Base-by-base conservation (phyloP, 2,797 vertebrate genomes). In the Poecilia picta region DNA sequence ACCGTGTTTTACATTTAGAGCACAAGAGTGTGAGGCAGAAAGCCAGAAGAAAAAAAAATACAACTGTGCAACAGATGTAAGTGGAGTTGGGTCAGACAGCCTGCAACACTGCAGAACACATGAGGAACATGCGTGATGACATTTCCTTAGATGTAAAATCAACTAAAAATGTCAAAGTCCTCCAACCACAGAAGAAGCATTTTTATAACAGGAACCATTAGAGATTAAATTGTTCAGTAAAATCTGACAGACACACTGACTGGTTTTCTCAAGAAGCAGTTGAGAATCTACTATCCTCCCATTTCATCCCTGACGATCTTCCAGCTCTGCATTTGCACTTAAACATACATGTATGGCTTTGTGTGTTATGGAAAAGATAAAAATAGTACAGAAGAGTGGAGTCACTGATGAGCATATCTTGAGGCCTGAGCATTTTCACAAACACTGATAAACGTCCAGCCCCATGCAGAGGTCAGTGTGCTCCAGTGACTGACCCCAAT, bases 1-100 rank as follows among this genome's bases (percentile, higher is more conserved):
- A 83, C 81, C 71, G 39, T 89, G 88, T 90, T 92, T 82, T 84
- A 83, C 78, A 89, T 89, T 89, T 81, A 89, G 5, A 80, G 70
- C 79, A 72, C 70, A 79, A 72, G 81, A 76, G 83, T 81, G 75
- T 20, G 3, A 79, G 82, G 82, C 86, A 87, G 81, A 85, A 82
- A 79, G 80, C 80, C 81, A 79, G 55, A 81, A 76, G 75, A 79
- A 83, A 79, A 79, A n/a, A 79, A 83, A 79, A 79, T 51, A 89
- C 81, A 84, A 85, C 77, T 86, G 87, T 43, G 74, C 64, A 82
- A 81, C 90, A 91, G 78, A 80, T 91, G 90, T 85, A 75, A 72
- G 43, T 75, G 45, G 79, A 71, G 71, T 81, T n/a, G 10, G 70
- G 33, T 80, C 55, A 77, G 76, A 79, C 73, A 79, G 57, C 57